A percentile compares a stretch with the other conserved stretches of the same genome.
Conservation (phyloP, 2,797 vertebrate species). For the Phrynocephalus guinanensis region DNA sequence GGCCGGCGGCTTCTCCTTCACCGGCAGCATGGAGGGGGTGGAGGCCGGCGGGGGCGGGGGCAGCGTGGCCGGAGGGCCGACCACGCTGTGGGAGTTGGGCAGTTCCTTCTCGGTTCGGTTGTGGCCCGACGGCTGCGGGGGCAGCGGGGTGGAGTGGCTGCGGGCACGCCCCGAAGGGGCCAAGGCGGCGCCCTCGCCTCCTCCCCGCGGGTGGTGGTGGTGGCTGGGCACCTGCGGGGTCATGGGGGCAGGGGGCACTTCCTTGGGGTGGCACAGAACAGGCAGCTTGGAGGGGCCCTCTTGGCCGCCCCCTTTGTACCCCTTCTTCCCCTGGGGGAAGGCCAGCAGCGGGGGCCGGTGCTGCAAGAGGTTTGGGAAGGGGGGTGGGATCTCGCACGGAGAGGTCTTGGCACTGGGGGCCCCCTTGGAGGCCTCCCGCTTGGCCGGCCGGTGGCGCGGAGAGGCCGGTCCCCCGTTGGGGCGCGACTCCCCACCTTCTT, state of each 20-base stretch:
- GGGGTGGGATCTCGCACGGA: constrained; percentile 90
- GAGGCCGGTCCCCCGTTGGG: constrained; percentile 55
- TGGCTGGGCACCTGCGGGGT: constrained; percentile 78
- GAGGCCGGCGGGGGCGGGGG: constrained; percentile 8
- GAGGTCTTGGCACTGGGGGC: constrained; percentile 82
- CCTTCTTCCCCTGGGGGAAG: constrained; percentile 88
- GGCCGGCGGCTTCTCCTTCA: constrained; percentile 80
- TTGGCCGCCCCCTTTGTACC: constrained; percentile 11
- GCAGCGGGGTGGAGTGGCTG: constrained; percentile 92
- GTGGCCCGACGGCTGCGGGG: constrained; percentile 87
- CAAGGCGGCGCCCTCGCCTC: constrained; percentile 78
- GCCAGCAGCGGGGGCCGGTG: constrained; percentile 91
- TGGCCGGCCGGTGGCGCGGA: constrained; percentile 65
- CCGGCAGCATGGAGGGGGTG: constrained; percentile 72
- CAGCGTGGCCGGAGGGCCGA: constrained; percentile 57
- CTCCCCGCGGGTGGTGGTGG: constrained; percentile 71
- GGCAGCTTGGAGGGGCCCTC: constrained; percentile 79
- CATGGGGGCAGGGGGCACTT: constrained; percentile 41
- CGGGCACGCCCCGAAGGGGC: constrained; percentile 82
- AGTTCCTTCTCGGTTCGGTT: constrained; percentile 88
- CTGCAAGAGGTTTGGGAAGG: constrained; percentile 93
- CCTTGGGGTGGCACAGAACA: constrained; percentile 75
- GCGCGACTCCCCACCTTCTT: constrained; percentile 81
- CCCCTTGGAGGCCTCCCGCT: constrained; percentile 75
- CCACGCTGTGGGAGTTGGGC: constrained; percentile 81